A percentile compares a stretch with the other conserved stretches of the same genome.
phyloP scores from a whole-genome alignment of 30 jellyfish, hydroid and myxozoan species.

The Hydractinia echinata region DNA sequence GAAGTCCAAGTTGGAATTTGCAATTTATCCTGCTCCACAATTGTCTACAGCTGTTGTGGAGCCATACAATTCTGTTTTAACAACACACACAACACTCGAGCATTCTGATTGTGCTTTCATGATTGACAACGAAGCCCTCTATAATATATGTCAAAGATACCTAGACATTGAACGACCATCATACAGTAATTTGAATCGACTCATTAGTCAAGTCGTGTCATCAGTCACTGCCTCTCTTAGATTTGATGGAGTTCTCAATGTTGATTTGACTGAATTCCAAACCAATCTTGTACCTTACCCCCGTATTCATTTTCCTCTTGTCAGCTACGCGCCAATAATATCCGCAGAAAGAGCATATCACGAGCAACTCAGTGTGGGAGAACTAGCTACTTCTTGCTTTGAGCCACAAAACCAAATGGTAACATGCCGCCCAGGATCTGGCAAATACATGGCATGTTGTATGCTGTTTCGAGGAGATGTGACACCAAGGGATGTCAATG shows the following conservation, averaged over 20 bases:
- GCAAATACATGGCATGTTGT: slow-evolving; percentile 93
- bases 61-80: slow-evolving; percentile 87
- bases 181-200: slow-evolving; percentile 65
- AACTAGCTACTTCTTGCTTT: slow-evolving; percentile 65
- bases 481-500: slow-evolving; percentile 83
- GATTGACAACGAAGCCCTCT: slow-evolving; percentile 90
- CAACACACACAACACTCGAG: slow-evolving; percentile 23
- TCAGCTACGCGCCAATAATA: slow-evolving; percentile 77
- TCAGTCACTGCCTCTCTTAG: slow-evolving; percentile 86
- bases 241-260: slow-evolving; percentile 83
- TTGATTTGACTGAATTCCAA: slow-evolving; percentile 83
- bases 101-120: slow-evolving; percentile 86
- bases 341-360: slow-evolving; percentile 83
- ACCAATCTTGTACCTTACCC: slow-evolving; percentile 92
- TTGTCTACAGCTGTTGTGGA: slow-evolving; percentile 93
- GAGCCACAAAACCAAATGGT: slow-evolving; percentile 91
- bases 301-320: slow-evolving; percentile 85
- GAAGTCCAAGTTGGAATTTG: no score
- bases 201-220: slow-evolving; percentile 79
- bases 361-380: slow-evolving; percentile 59
- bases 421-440: slow-evolving; percentile 73
- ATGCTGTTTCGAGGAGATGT: slow-evolving; percentile 85
- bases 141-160: slow-evolving; percentile 73
- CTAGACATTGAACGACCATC: slow-evolving; percentile 87
- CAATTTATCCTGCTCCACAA: slow-evolving; percentile 60